Percentiles rank a stretch among this genome's conserved stretches.
These are phyloP conservation scores for Zingel zingel DNA, from an alignment of 2,113 vertebrate species.

Conservation along the genomic window DNA sequence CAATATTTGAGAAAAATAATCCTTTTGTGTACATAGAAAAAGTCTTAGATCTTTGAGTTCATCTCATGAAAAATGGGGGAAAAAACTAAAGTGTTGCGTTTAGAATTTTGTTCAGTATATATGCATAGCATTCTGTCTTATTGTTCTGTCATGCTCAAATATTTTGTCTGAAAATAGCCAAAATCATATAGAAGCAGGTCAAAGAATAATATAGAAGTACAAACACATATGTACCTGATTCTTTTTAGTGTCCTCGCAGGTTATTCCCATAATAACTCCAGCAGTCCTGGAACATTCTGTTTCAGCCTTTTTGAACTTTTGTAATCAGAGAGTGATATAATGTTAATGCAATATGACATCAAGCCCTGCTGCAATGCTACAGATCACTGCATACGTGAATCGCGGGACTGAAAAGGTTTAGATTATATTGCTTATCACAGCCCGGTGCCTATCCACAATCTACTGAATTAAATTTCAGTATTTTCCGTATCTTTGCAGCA, in stretches of 20 bases:
- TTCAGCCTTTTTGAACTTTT: slow-evolving; percentile 11
- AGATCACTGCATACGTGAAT: slow-evolving; percentile 34
- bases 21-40: too few relatives aligned
- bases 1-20: too few relatives aligned
- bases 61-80: too few relatives aligned
- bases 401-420: neutral
- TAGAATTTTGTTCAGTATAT: too few relatives aligned
- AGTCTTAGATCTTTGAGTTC: too few relatives aligned
- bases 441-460: neutral
- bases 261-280: neutral
- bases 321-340: slow-evolving; percentile 7
- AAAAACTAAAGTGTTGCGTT: too few relatives aligned
- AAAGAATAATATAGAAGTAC: too few relatives aligned
- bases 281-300: neutral
- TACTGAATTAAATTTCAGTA: neutral
- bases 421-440: neutral
- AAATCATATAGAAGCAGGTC: neutral
- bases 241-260: neutral
- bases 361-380: neutral
- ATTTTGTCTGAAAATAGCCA: too few relatives aligned
- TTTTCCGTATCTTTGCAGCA: neutral
- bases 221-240: neutral
- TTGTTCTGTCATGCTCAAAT: neutral
- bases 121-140: neutral
- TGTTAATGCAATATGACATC: slow-evolving; percentile 2